Conservation (phyloP, 2,113 vertebrate genomes). For the Neogale vison region DNA sequence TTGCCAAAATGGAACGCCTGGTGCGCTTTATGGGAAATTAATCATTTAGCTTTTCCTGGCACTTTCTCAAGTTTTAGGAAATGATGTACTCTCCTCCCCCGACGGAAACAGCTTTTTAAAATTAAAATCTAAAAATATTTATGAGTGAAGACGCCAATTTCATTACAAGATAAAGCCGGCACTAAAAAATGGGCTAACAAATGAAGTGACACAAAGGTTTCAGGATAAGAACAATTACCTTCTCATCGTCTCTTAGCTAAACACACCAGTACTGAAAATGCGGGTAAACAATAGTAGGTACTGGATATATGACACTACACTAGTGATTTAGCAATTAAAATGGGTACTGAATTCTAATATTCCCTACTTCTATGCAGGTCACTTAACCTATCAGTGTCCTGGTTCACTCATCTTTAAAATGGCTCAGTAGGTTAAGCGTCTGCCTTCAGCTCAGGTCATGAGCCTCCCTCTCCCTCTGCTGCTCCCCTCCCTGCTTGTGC, state of each 20-base stretch:
- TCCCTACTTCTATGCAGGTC: neutral
- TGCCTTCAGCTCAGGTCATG: neutral
- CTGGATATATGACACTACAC: neutral
- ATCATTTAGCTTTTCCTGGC: slow-evolving; percentile 49
- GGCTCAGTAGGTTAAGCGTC: neutral
- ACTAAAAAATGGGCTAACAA: neutral
- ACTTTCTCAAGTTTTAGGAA: slow-evolving; percentile 35
- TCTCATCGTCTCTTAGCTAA: neutral
- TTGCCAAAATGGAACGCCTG: slow-evolving; percentile 33
- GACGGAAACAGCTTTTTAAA: neutral
- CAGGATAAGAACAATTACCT: neutral
- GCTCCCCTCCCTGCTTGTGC: neutral
- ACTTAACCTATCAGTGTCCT: neutral
- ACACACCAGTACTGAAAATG: neutral
- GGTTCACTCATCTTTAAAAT: neutral
- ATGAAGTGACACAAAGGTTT: neutral
- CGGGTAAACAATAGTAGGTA: neutral
- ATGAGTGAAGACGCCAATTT: neutral
- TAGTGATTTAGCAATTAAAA: neutral
- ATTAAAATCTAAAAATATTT: neutral
- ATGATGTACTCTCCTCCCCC: slow-evolving; percentile 18
- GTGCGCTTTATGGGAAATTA: slow-evolving; percentile 20
- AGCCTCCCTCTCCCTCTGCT: neutral
- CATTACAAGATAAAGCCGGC: slow-evolving; percentile 7
- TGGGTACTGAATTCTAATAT: neutral